phyloP scores from a whole-genome alignment of 1,140 invertebrate species.

The Orchesella cincta region DNA sequence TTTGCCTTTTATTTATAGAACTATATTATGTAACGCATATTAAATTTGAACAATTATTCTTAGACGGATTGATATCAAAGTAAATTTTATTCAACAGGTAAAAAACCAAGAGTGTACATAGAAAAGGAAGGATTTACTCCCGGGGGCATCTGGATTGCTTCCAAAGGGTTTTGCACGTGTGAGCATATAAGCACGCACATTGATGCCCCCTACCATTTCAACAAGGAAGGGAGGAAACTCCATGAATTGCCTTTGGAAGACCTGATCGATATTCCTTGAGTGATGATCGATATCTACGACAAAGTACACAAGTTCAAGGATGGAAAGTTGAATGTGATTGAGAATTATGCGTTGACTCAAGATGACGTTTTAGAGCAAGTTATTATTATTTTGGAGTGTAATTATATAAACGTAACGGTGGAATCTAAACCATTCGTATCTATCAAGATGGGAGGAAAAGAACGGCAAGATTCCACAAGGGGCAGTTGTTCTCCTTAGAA shows the following conservation, averaged over 20 bases:
- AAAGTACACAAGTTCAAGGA: constrained; percentile 53
- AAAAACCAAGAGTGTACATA: constrained; percentile 30
- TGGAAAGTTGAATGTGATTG: constrained; percentile 36
- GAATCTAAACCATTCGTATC: no score
- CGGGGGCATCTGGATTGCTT: constrained; percentile 43
- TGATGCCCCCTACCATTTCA: constrained; percentile 69
- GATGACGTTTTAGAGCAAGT: constrained; percentile 53
- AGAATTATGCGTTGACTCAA: constrained; percentile 50
- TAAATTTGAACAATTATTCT: no score
- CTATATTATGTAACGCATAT: no score
- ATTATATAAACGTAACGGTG: no score
- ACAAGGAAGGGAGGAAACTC: constrained; percentile 59
- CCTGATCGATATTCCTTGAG: constrained; percentile 61
- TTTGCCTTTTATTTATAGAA: no score
- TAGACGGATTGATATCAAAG: no score
- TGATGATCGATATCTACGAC: constrained; percentile 61
- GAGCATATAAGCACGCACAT: constrained; percentile 62
- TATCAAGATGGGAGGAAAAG: constrained; percentile 57
- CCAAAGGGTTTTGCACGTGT: constrained; percentile 48
- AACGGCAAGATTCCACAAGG: constrained; percentile 57
- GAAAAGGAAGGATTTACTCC: constrained; percentile 42
- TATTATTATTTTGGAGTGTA: no score
- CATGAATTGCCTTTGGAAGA: constrained; percentile 64
- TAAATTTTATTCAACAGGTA: no score
- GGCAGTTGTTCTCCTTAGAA: constrained; percentile 60